Evolutionary conservation across 2,113 vertebrate genomes (phyloP).

Genomic region (Corynorhinus townsendii): DNA sequence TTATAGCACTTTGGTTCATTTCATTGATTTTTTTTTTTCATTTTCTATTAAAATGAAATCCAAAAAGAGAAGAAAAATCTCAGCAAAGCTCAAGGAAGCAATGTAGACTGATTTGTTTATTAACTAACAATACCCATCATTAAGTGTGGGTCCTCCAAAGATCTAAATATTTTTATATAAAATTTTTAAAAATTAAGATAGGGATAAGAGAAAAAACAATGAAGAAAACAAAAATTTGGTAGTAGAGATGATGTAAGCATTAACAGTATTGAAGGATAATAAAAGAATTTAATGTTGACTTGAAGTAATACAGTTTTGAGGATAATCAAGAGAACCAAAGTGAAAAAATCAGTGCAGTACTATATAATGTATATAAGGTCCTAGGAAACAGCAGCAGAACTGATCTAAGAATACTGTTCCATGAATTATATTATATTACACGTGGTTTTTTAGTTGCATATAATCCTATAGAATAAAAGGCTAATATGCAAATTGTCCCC

Average conservation of each 20-base stretch:
- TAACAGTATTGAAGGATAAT: background rate
- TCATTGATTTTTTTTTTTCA: background rate
- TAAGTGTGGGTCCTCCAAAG: background rate
- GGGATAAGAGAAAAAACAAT: background rate
- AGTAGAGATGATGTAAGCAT: background rate
- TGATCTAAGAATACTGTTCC: background rate
- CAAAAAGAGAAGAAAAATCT: background rate
- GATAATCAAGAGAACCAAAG: background rate
- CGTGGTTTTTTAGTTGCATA: background rate
- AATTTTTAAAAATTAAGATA: background rate
- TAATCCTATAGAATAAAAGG: background rate
- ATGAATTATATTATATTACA: background rate
- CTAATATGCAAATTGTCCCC: background rate
- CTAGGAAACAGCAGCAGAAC: background rate
- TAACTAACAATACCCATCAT: background rate
- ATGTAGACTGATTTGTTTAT: background rate
- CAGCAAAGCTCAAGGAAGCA: background rate
- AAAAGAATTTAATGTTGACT: background rate
- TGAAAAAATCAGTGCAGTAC: background rate
- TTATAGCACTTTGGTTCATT: background rate
- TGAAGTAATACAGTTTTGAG: constrained; percentile 5
- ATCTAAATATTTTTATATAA: background rate
- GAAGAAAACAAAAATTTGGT: background rate
- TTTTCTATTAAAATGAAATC: background rate
- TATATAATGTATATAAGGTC: background rate